Evolutionary conservation across 1,140 invertebrate species (phyloP), one percentile per base, ranked within the genome.

Genomic region (Pogonomyrmex californicus): DNA sequence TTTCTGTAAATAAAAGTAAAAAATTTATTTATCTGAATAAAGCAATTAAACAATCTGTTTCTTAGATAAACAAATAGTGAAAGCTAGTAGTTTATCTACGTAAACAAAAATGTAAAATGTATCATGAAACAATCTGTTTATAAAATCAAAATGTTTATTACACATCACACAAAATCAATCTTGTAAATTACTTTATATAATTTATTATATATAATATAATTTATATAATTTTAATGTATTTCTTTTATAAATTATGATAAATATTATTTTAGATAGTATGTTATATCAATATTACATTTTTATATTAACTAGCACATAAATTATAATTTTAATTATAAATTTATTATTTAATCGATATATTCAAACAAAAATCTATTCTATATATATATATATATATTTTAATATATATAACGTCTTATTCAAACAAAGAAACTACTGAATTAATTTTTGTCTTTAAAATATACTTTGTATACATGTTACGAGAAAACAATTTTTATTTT

Each of bases 1-100:
- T 90, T 92, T 89, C 94, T 94, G 91, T 65, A 94, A 94, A 90
- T 85, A 85, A 33, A 88, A 85, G 49, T 75, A 38, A 58, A 78
- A 1, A 44, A 54, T 75, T 44, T 2, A 70, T 62, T 36, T 82
- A 38, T 7, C 66, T 78, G 6, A 17, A 41, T 56, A 36, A 44
- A 14, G 1, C 4, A 47, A 49, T 78, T 65, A 66, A 23, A n/a
- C 30, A 66, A 36, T 23, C 1, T 54, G 4, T 66, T 38, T 79
- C 1, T 66, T 66, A 36, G 7, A 33, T 47, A 49, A 60, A 12
- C 1, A 73, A 47, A 41, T 41, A 38, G 14, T 17, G 12, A 5
- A 36, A 12, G 0, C 0, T 51, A 54, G 0, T 5, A 38, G 4
- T 54, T 54, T 36, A 23, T 23, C 23, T 73, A 30, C 0, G 33